phyloP scores from a whole-genome alignment of 2,113 vertebrate genomes.

The Bufo gargarizans region DNA sequence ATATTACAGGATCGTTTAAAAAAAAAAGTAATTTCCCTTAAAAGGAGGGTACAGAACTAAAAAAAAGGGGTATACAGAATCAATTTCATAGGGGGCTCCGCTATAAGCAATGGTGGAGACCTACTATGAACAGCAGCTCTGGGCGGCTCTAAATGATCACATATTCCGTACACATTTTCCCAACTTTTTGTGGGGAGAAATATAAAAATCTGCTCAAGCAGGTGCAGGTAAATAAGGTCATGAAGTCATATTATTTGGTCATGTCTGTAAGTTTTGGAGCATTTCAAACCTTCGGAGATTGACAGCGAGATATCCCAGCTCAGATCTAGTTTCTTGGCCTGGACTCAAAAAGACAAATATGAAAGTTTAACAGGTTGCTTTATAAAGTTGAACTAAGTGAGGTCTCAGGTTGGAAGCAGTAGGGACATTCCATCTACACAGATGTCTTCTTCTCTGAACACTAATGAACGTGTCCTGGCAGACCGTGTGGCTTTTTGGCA shows the following conservation, averaged over 20 bases:
- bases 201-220: neutral
- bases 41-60: too few relatives aligned
- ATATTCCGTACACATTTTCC: neutral
- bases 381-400: neutral
- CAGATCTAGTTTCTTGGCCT: neutral
- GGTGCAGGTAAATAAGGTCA: neutral
- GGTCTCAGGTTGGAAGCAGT: neutral
- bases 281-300: neutral
- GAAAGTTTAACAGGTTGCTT: conserved; percentile 7
- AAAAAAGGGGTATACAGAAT: too few relatives aligned
- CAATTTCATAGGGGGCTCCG: too few relatives aligned
- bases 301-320: neutral
- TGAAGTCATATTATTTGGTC: neutral
- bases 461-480: conserved; percentile 26
- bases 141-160: too few relatives aligned
- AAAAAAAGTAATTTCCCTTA: too few relatives aligned
- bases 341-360: neutral
- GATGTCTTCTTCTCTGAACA: conserved; percentile 8
- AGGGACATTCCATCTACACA: neutral
- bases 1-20: too few relatives aligned
- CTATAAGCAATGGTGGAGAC: too few relatives aligned
- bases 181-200: neutral
- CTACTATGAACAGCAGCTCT: too few relatives aligned
- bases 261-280: neutral
- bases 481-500: neutral